Percentiles rank a stretch among this genome's conserved stretches.
These are phyloP conservation scores for Melanotaenia boesemani DNA, from an alignment of 2,797 vertebrate species.

Conservation along the genomic window DNA sequence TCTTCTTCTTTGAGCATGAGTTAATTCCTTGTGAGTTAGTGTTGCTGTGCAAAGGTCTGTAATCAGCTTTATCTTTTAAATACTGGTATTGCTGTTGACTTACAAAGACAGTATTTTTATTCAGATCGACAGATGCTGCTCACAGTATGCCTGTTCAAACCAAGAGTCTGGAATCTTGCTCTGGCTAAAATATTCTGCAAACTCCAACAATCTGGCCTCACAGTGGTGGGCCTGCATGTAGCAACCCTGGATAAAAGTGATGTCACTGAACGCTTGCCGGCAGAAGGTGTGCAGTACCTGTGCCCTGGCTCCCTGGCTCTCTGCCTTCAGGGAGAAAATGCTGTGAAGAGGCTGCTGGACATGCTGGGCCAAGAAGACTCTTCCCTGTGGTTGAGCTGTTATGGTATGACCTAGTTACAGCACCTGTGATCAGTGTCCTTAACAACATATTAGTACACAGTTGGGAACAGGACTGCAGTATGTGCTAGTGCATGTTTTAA, in stretches of 20 bases:
- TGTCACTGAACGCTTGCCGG: constrained; percentile 49
- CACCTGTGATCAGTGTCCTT: constrained; percentile 73
- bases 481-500: background rate
- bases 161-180: constrained; percentile 66
- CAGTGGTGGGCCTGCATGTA: constrained; percentile 76
- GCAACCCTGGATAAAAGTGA: constrained; percentile 44
- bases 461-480: background rate
- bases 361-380: constrained; percentile 77
- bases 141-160: constrained; percentile 80
- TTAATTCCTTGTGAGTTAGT: constrained; percentile 70
- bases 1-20: constrained; percentile 82
- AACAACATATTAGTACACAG: background rate
- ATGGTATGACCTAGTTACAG: constrained; percentile 56
- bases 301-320: constrained; percentile 74
- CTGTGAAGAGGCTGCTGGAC: constrained; percentile 80
- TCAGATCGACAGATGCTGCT: constrained; percentile 76
- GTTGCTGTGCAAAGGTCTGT: background rate
- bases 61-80: background rate
- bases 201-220: constrained; percentile 69
- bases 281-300: constrained; percentile 58
- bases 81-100: background rate
- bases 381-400: constrained; percentile 69
- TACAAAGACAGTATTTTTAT: background rate
- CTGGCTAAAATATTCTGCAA: constrained; percentile 67
- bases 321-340: constrained; percentile 80